A percentile compares a stretch with the other conserved stretches of the same genome.
These are phyloP conservation scores for Alligator sinensis DNA, from an alignment of 2,113 vertebrate species.

Conservation along the genomic window DNA sequence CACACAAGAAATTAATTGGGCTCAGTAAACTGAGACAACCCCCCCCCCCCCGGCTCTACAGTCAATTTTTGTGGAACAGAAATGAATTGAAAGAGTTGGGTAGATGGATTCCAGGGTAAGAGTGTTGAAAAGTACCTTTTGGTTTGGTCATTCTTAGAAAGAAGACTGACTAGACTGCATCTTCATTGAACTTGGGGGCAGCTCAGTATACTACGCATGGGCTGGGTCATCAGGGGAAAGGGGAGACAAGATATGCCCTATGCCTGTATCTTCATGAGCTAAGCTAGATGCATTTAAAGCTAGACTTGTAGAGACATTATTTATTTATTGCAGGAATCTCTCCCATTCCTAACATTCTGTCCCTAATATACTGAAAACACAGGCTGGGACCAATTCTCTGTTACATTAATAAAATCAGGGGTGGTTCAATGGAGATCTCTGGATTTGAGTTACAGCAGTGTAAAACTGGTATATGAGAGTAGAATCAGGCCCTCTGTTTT, in stretches of 20 bases:
- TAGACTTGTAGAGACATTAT: not conserved
- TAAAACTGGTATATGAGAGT: not conserved
- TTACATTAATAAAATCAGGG: not conserved
- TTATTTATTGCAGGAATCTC: not conserved
- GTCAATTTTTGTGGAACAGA: not conserved
- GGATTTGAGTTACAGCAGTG: not conserved
- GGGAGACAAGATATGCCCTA: not conserved
- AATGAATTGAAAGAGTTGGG: not conserved
- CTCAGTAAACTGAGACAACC: not conserved
- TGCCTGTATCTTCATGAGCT: no score
- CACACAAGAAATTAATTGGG: not conserved
- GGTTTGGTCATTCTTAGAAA: not conserved
- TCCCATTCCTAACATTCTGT: not conserved
- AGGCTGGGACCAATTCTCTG: not conserved
- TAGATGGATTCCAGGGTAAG: not conserved
- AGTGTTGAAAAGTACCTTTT: not conserved
- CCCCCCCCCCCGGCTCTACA: no score
- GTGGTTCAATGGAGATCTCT: rapidly evolving
- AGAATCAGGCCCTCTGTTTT: not conserved
- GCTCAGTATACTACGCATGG: not conserved
- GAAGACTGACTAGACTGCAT: not conserved
- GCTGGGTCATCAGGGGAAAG: not conserved
- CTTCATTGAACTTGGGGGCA: not conserved
- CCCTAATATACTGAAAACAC: not conserved
- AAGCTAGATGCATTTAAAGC: no score